These are phyloP conservation scores for Endomychus coccineus DNA, from an alignment of 2,888 invertebrate species.

Conservation along the genomic window DNA sequence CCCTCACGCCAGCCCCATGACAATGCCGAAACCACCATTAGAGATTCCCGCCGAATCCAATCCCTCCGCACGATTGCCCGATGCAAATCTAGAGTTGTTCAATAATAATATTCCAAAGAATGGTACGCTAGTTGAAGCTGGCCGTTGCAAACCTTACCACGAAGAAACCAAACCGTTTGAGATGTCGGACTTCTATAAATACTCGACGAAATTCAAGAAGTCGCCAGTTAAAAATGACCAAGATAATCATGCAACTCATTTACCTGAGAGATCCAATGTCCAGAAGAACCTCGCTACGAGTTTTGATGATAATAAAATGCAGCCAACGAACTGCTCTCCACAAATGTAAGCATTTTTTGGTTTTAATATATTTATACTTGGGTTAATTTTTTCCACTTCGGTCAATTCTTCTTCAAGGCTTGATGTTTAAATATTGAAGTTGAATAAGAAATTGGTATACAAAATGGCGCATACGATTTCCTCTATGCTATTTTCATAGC, in stretches of 20 bases:
- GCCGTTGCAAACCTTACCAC: slow-evolving; percentile 83
- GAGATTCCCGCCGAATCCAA: slow-evolving; percentile 44
- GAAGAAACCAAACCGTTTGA: slow-evolving; percentile 96
- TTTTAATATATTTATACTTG: too few relatives aligned
- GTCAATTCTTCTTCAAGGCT: too few relatives aligned
- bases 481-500: too few relatives aligned
- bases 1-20: slow-evolving; percentile 23
- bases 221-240: slow-evolving; percentile 28
- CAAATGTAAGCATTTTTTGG: too few relatives aligned
- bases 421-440: too few relatives aligned
- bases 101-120: slow-evolving; percentile 69
- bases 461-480: too few relatives aligned
- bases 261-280: slow-evolving; percentile 4
- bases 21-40: slow-evolving; percentile 32
- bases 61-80: slow-evolving; percentile 36
- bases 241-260: slow-evolving; percentile 9
- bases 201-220: slow-evolving; percentile 87
- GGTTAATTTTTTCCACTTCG: too few relatives aligned
- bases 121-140: slow-evolving; percentile 78
- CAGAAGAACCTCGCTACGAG: slow-evolving; percentile 7
- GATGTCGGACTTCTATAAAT: slow-evolving; percentile 97
- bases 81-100: slow-evolving; percentile 38
- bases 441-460: too few relatives aligned
- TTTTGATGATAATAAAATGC: slow-evolving; percentile 9
- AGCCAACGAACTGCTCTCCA: slow-evolving; percentile 7